phyloP scores from a whole-genome alignment of 2,113 vertebrate species.

The Forbesichthys agassizii region DNA sequence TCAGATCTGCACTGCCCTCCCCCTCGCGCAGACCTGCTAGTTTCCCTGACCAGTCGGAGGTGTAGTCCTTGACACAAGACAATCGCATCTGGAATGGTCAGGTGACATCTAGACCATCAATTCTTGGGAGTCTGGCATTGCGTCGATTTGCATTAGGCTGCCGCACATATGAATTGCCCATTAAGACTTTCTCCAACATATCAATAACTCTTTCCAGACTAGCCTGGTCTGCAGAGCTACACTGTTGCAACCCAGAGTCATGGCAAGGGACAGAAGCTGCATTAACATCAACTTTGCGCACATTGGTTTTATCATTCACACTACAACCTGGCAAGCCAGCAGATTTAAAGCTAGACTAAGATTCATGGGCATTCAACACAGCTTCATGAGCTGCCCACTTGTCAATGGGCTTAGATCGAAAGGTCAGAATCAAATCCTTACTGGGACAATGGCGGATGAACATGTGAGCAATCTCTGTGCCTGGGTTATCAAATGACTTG shows the following conservation, averaged over 20 bases:
- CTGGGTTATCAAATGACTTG: neutral
- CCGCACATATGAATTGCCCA: too few species aligned
- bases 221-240: neutral
- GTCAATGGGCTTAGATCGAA: neutral
- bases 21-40: neutral
- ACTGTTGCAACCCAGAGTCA: neutral
- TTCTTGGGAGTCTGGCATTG: too few species aligned
- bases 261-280: too few species aligned
- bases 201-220: neutral
- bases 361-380: neutral
- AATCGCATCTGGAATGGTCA: neutral
- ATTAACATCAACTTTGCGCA: too few species aligned
- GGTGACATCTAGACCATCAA: neutral
- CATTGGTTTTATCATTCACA: neutral
- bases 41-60: neutral
- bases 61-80: neutral
- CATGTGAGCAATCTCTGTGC: neutral
- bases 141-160: too few species aligned
- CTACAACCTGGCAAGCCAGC: neutral
- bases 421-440: neutral
- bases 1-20: constrained; percentile 14
- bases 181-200: too few species aligned
- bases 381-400: neutral
- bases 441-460: neutral
- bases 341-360: neutral